Conservation (phyloP, 2,797 vertebrate genomes). For the Cercopithecus hamlyni region DNA sequence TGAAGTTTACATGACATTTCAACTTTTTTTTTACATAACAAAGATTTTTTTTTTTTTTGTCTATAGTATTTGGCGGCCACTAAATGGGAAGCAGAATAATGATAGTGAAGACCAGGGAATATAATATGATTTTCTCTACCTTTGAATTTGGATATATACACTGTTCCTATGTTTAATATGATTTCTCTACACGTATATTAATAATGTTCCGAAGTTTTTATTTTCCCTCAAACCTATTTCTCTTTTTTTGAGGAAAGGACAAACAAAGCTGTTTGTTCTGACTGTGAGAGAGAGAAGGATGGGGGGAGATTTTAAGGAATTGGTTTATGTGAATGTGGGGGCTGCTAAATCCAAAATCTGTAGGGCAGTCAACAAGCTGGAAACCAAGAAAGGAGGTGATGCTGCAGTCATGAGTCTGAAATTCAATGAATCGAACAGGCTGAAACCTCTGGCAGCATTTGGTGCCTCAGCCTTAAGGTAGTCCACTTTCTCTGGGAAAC, state of each 20-base stretch:
- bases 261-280: not conserved
- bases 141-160: not conserved
- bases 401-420: not conserved
- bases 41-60: not conserved
- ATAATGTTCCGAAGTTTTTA: not conserved
- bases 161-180: not conserved
- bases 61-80: not conserved
- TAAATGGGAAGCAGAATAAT: not conserved
- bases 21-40: not conserved
- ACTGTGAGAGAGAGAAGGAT: rapidly evolving
- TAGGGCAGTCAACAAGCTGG: not conserved
- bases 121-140: not conserved
- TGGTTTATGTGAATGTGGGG: not conserved
- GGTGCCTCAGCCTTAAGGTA: not conserved
- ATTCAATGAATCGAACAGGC: not conserved
- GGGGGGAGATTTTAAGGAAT: not conserved
- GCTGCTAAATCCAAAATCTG: not conserved
- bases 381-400: not conserved
- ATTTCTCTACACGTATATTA: not conserved
- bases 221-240: not conserved
- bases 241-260: not conserved
- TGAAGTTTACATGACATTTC: not conserved
- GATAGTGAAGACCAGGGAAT: not conserved
- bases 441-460: not conserved
- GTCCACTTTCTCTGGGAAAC: not conserved